phyloP scores from a whole-genome alignment of 30 jellyfish, hydroid and myxozoan species.

The Rhopilema esculentum region DNA sequence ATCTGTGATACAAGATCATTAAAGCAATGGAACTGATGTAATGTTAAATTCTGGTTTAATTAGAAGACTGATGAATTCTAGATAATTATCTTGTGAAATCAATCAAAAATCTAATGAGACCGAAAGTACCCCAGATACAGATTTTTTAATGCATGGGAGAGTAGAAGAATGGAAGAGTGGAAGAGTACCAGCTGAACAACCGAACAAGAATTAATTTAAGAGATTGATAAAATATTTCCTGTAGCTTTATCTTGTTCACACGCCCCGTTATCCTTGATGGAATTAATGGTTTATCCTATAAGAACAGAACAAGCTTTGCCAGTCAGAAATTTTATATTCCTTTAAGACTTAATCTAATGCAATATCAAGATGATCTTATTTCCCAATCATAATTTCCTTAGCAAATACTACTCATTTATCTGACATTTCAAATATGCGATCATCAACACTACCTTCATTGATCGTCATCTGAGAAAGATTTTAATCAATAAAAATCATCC shows the following conservation, averaged over 20 bases:
- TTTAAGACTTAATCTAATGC: not conserved
- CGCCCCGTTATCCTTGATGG: not conserved
- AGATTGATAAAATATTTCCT: not conserved
- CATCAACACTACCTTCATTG: not conserved
- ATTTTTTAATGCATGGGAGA: no score
- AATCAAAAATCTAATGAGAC: no score
- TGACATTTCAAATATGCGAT: not conserved
- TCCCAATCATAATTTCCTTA: not conserved
- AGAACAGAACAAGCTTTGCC: not conserved
- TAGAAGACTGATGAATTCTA: no score
- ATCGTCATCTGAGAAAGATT: not conserved
- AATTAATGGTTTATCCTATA: not conserved
- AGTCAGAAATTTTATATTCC: not conserved
- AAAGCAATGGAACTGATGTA: no score
- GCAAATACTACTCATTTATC: not conserved
- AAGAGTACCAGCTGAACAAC: no score
- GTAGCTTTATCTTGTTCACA: not conserved
- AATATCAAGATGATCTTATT: not conserved
- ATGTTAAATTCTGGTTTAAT: no score
- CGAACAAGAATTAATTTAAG: not conserved
- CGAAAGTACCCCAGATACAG: no score
- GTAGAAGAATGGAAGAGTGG: no score
- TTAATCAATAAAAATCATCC: not conserved
- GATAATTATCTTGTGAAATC: no score
- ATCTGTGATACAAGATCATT: no score